Evolutionary conservation across 2,888 invertebrate genomes (phyloP).

Genomic region (Dryadula phaetusa): DNA sequence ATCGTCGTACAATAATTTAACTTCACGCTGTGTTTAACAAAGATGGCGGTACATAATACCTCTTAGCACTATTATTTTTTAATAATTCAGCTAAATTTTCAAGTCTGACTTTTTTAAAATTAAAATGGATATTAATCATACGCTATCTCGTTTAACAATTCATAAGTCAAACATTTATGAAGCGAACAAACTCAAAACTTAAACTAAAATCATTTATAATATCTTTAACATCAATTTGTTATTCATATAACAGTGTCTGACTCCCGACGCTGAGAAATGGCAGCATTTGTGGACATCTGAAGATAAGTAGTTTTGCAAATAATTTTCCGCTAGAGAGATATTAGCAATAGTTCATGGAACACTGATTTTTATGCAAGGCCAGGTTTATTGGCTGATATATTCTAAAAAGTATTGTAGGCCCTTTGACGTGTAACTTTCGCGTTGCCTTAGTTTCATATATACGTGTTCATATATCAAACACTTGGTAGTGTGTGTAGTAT

Average conservation of each 20-base stretch:
- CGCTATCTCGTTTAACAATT: not conserved
- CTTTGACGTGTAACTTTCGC: no score
- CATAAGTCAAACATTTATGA: slow-evolving; percentile 1
- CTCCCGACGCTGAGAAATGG: slow-evolving; percentile 18
- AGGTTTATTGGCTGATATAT: not conserved
- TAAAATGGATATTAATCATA: slow-evolving; percentile 3
- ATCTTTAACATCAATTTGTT: slow-evolving; percentile 18
- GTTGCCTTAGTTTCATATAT: no score
- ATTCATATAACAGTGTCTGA: slow-evolving; percentile 22
- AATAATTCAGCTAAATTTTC: no score
- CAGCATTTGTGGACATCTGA: slow-evolving; percentile 8
- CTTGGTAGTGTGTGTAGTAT: no score
- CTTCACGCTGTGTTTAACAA: not conserved
- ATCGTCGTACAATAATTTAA: not conserved
- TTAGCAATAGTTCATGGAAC: not conserved
- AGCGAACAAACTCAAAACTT: not conserved
- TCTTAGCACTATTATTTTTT: no score
- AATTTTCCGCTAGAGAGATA: not conserved
- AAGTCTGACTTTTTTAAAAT: no score
- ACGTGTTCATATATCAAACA: no score
- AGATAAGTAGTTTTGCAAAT: slow-evolving; percentile 18
- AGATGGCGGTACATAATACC: not conserved
- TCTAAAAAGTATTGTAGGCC: not conserved
- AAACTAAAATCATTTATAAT: slow-evolving; percentile 15
- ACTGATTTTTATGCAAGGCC: not conserved